Base-by-base conservation (phyloP, 1,140 invertebrate species). In the Muscidifurax raptorellus region DNA sequence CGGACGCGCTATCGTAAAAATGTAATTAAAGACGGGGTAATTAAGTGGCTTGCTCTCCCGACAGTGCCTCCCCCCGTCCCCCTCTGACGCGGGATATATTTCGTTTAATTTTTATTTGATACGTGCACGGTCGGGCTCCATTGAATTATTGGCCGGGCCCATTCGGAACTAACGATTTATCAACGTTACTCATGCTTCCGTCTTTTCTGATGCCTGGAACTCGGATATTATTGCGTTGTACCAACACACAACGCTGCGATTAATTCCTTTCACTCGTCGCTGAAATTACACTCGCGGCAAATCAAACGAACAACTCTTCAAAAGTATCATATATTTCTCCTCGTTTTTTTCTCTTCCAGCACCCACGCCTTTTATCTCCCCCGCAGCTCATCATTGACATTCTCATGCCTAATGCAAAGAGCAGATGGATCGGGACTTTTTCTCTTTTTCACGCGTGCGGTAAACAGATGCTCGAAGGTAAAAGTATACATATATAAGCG, bases 321-420 rank as follows among this genome's bases (percentile, higher is more conserved):
- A 25, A 10, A 67, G 25, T 32, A 32, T 32, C 9, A 40, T 32
- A 67, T 67, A 2, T 67, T 27, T 67, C 66, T 67, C n/a, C 13
- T 22, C 40, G 18, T 52, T 52, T 52, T 0, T 1, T 18, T 5
- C 18, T 52, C 2, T 18, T 52, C 47, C 18, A n/a, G n/a, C n/a
- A n/a, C n/a, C n/a, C n/a, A n/a, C n/a, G n/a, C n/a, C n/a, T n/a
- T 52, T 1, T 47, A 5, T 9, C 2, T 47, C 44, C 9, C 47
- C 18, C 3, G 18, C 52, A 7, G 66, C 28, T 81, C 71, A 84
- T 84, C 82, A 83, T 87, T 86, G 66, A 84, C 80, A 32, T 81
- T 77, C 85, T 86, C 85, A 86, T 85, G 78, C 76, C 72, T 87
- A 85, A 86, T 86, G 83, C 85, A 87, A 66, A 82, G 75, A 84